A percentile compares a stretch with the other conserved stretches of the same genome.
Conservation (phyloP, 2,888 invertebrate genomes). For the Micoletzkya japonica region DNA sequence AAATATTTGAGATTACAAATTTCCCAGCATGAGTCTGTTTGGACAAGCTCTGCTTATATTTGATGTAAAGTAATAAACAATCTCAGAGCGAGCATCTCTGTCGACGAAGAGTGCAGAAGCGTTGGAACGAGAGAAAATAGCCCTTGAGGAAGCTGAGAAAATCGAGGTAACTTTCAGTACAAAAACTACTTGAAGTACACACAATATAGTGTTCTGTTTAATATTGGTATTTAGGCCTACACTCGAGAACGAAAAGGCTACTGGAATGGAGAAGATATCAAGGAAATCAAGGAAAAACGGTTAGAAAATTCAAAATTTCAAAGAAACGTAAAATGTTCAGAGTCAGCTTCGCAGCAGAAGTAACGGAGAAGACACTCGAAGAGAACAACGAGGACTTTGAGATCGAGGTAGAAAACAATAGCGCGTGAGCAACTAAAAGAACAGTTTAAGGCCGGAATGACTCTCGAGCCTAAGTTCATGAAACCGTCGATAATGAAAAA, state of each 20-base stretch:
- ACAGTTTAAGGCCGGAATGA: not conserved
- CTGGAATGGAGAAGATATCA: conserved; percentile 25
- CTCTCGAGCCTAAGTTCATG: conserved; percentile 49
- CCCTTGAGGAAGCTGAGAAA: conserved; percentile 18
- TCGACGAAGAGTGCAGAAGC: conserved; percentile 24
- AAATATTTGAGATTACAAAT: too few species aligned
- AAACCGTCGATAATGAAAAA: conserved; percentile 63
- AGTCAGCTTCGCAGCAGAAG: conserved; percentile 62
- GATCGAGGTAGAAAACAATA: conserved; percentile 42
- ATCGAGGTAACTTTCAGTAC: conserved; percentile 21
- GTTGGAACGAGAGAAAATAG: conserved; percentile 27
- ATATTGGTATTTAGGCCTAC: conserved; percentile 4
- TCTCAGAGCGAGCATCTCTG: conserved; percentile 9
- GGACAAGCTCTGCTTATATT: too few species aligned
- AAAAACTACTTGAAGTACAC: not conserved
- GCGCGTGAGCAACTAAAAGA: not conserved
- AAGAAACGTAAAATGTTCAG: conserved; percentile 38
- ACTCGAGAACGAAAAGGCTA: conserved; percentile 23
- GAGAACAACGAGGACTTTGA: conserved; percentile 41
- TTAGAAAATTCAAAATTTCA: not conserved
- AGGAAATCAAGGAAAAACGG: conserved; percentile 25
- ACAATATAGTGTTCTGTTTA: not conserved
- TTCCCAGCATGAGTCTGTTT: too few species aligned
- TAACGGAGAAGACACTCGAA: conserved; percentile 58
- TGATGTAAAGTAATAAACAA: not conserved